phyloP scores from a whole-genome alignment of 2,888 invertebrate species.

The Heliconius ismenius region DNA sequence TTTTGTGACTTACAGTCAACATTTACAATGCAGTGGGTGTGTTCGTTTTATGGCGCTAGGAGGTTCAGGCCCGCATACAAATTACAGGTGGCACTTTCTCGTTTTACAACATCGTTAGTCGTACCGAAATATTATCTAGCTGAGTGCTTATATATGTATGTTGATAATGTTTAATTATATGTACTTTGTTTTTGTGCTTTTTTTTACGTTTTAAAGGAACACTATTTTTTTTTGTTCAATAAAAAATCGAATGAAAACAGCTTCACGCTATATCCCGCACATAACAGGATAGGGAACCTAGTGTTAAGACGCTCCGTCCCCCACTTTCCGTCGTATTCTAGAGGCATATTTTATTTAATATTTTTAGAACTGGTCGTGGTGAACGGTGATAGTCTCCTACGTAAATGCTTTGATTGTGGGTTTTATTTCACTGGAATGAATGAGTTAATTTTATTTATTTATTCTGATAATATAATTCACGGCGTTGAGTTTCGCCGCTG shows the following conservation, averaged over 20 bases:
- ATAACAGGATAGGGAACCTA: not conserved
- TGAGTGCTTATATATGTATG: constrained; percentile 43
- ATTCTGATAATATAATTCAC: no score
- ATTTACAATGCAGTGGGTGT: constrained; percentile 67
- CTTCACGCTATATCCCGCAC: not conserved
- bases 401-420: no score
- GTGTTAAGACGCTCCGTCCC: no score
- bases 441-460: no score
- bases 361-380: no score
- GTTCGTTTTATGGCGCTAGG: constrained; percentile 63
- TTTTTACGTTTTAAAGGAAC: not conserved
- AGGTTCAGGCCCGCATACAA: constrained; percentile 67
- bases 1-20: constrained; percentile 30
- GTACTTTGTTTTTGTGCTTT: not conserved
- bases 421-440: no score
- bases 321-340: no score
- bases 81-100: constrained; percentile 67
- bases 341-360: no score
- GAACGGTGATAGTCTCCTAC: no score
- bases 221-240: no score
- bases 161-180: not conserved
- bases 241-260: not conserved
- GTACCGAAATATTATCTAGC: constrained; percentile 50
- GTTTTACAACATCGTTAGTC: constrained; percentile 63
- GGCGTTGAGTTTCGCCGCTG: no score